These are phyloP conservation scores for Scartelaos histophorus DNA, from an alignment of 2,113 vertebrate species.

Conservation along the genomic window DNA sequence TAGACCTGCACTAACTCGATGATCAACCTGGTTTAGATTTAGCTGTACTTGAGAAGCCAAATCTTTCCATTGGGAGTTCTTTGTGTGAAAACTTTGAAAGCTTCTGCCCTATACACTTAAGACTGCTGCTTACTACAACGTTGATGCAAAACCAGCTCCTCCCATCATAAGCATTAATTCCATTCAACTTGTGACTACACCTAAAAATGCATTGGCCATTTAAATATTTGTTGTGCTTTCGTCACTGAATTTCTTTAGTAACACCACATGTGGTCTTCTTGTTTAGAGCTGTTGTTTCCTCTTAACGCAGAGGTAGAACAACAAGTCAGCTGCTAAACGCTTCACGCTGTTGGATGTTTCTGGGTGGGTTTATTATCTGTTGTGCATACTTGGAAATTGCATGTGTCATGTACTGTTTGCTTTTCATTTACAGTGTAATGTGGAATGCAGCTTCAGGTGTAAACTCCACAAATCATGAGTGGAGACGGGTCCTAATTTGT, in stretches of 20 bases:
- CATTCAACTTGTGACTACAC: no score
- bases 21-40: no score
- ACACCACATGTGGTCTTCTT: background rate
- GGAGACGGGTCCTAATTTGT: constrained; percentile 36
- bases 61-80: no score
- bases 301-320: constrained; percentile 35
- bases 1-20: no score
- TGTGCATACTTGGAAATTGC: constrained; percentile 14
- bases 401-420: constrained; percentile 30
- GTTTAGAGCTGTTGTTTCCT: constrained; percentile 39
- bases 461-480: constrained; percentile 18
- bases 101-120: no score
- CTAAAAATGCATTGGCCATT: background rate
- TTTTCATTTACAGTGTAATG: constrained; percentile 57
- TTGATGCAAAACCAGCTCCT: no score
- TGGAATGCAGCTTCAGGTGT: constrained; percentile 40
- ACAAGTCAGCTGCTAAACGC: constrained; percentile 39
- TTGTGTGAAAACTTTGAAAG: no score
- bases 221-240: background rate
- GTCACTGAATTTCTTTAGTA: constrained; percentile 7
- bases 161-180: no score
- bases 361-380: constrained; percentile 32
- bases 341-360: constrained; percentile 12
- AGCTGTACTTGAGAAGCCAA: no score
- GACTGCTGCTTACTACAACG: no score